Evolutionary conservation across 2,888 invertebrate genomes (phyloP), one percentile per base, ranked within the genome.

Genomic region (Epicampocera succincta): DNA sequence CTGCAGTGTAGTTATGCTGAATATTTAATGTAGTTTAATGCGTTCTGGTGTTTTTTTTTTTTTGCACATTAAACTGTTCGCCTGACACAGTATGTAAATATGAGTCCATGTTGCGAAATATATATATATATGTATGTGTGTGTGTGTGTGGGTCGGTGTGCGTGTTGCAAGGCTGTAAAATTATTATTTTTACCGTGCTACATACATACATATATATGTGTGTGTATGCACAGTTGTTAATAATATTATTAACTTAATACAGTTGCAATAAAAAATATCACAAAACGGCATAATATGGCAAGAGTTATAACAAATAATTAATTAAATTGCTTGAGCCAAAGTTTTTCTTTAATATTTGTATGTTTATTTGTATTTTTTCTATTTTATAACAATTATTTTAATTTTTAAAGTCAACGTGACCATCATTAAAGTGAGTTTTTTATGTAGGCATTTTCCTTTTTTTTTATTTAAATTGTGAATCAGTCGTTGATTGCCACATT

Each of bases 1-100:
- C 78, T 78, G 61, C 71, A 65, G 74, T 78, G 60, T 78, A 54
- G 78, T 82, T 78, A 65, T 40, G 74, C 52, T 75, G 60, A 78
- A 82, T 65, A 63, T 58, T 66, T 76, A 72, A 72, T 71, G 52
- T 21, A 54, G 48, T 65, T 71, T 75, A 66, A 79, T 71, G 74
- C 50, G 29, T 72, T 65, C 38, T 17, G 29, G n/a, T 50, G 33
- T 12, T 50, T 38, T n/a, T n/a, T 52, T 52, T 12, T 19, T 5
- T 33, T 4, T 46, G 0, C 21, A 61, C 21, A 52, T 52, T 63
- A 54, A 66, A 29, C 11, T 44, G 17, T 17, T 15, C 29, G 42
- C 19, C 44, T 60, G 19, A 13, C 33, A 72, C 60, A 48, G 3
- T 11, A 38, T 38, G 29, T 9, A 33, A 50, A 9, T 46, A 33